Base-by-base conservation (phyloP, 2,797 vertebrate species). In the Semaprochilodus insignis region DNA sequence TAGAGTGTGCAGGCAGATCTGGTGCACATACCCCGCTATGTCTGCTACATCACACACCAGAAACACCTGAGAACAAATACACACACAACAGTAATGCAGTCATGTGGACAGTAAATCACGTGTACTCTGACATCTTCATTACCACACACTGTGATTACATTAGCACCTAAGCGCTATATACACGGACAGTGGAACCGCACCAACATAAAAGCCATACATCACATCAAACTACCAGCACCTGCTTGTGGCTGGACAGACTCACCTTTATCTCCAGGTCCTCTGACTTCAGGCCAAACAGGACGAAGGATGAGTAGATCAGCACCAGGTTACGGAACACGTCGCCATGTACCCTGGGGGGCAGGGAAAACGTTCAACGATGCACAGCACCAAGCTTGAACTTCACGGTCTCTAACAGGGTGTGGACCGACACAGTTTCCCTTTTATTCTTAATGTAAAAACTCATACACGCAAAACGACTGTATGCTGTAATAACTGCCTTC, bases 201-300 rank as follows among this genome's bases (percentile, higher is more conserved):
- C 44, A 48, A 13, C 44, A 48, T 13, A 48, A 13, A 48, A 48
- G 6, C 2, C 10, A 48, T 11, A 11, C 1, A 48, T 25, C 4
- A 67, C 69, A 44, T 51, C 19, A 67, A 63, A 75, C 16, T 21
- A 8, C 4, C 1, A 59, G 36, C 40, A 67, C 25, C 65, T 51
- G 62, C 4, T 19, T 52, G 15, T 52, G 15, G 17, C 23, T 55
- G 31, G 13, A 23, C 36, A 23, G 72, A 66, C 76, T 65, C 93
- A 99, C 98, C 96, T 99, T 99, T 52, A 98, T 93, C 84, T 96
- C 93, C 86, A 98, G 93, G 87, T 96, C 95, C 90, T 96, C 95
- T 23, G 93, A 90, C 88, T 96, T 97, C 89, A 93, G 91, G 25
- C 92, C 86, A 83, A 96, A 93, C 85, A 96, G 91, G 85, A 95